phyloP scores from a whole-genome alignment of 2,888 invertebrate genomes.

The Diloba caeruleocephala region DNA sequence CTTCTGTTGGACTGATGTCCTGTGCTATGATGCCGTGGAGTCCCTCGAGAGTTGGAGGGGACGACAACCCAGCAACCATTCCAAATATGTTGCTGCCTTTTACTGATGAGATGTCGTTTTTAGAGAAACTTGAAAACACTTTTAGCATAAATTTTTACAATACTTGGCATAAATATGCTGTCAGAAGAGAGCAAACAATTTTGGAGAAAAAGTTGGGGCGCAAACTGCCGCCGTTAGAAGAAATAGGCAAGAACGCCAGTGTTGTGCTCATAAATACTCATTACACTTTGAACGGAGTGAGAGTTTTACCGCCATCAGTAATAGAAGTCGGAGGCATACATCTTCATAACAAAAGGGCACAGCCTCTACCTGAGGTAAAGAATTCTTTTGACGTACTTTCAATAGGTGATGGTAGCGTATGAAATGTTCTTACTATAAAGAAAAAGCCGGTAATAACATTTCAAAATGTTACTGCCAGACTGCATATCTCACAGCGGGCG shows the following conservation, averaged over 20 bases:
- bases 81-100: conserved; percentile 66
- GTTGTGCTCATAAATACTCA: conserved; percentile 84
- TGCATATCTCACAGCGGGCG: no score
- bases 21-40: conserved; percentile 77
- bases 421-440: no score
- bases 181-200: conserved; percentile 64
- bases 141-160: conserved; percentile 58
- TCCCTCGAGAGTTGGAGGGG: conserved; percentile 69
- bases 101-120: conserved; percentile 74
- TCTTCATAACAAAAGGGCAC: conserved; percentile 64
- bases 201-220: conserved; percentile 70
- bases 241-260: conserved; percentile 79
- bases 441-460: no score
- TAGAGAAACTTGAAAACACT: conserved; percentile 79
- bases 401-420: background rate
- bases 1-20: conserved; percentile 78
- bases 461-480: no score
- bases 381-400: background rate
- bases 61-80: conserved; percentile 78
- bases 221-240: conserved; percentile 69
- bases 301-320: conserved; percentile 78
- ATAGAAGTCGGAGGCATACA: conserved; percentile 88
- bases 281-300: conserved; percentile 74
- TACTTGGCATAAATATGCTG: conserved; percentile 61
- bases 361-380: conserved; percentile 60